Conservation (phyloP, 2,888 invertebrate species). For the Allophyes oxyacanthae region DNA sequence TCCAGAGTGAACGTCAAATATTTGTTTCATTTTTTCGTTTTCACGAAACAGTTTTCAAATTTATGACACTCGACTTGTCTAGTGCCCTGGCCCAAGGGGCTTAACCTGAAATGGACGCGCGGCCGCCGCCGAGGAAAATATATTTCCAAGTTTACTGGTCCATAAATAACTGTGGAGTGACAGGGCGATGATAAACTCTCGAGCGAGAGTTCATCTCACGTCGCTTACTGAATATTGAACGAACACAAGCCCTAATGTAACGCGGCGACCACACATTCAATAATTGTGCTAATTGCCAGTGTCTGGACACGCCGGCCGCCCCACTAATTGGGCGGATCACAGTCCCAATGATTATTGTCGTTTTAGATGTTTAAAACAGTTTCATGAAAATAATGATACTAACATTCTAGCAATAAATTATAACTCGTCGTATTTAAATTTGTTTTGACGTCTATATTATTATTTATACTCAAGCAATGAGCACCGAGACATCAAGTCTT, state of each 20-base stretch:
- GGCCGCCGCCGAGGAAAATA: slow-evolving; percentile 86
- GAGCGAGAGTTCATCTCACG: slow-evolving; percentile 83
- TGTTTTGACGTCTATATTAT: slow-evolving; percentile 1
- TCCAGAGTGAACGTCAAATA: slow-evolving; percentile 75
- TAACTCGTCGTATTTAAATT: neutral
- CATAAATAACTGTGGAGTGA: slow-evolving; percentile 89
- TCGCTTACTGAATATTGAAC: slow-evolving; percentile 85
- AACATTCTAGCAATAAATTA: neutral
- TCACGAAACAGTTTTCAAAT: slow-evolving; percentile 87
- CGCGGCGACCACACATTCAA: slow-evolving; percentile 62
- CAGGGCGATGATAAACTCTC: slow-evolving; percentile 87
- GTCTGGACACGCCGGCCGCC: slow-evolving; percentile 12
- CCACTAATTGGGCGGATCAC: slow-evolving; percentile 41
- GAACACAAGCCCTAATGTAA: slow-evolving; percentile 69
- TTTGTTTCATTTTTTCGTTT: slow-evolving; percentile 84
- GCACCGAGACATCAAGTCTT: slow-evolving; percentile 8
- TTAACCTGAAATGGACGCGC: slow-evolving; percentile 88
- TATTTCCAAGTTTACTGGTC: slow-evolving; percentile 89
- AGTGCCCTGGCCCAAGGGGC: slow-evolving; percentile 86
- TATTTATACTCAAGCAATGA: slow-evolving; percentile 10
- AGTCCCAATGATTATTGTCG: slow-evolving; percentile 24
- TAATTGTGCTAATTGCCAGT: slow-evolving; percentile 53
- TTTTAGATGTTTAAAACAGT: slow-evolving; percentile 26
- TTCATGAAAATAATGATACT: neutral
- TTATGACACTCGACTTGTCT: slow-evolving; percentile 88